A percentile compares a stretch with the other conserved stretches of the same genome.
phyloP scores from a whole-genome alignment of 37 sponge, comb jelly and placozoan genomes.

The Halisarca cf. caerulea region DNA sequence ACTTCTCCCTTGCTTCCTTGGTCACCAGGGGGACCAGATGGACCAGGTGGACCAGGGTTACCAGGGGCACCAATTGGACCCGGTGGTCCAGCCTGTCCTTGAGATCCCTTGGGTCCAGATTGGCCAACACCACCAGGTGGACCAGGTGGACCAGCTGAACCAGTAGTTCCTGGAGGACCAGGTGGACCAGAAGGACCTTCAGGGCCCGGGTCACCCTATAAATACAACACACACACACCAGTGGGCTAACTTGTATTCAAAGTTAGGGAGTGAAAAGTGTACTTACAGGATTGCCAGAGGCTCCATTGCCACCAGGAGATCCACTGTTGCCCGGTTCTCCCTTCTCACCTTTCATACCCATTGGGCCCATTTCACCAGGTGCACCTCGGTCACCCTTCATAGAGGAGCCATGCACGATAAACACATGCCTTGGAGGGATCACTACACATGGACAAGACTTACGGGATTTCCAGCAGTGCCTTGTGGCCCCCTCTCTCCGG shows the following conservation, averaged over 20 bases:
- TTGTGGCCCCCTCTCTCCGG: slow-evolving; percentile 44
- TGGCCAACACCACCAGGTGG: background rate
- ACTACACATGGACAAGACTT: too few relatives aligned
- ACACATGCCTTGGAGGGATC: too few relatives aligned
- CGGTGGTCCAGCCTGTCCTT: background rate
- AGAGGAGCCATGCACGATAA: too few relatives aligned
- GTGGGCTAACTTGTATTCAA: too few relatives aligned
- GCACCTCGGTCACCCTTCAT: background rate
- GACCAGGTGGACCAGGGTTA: slow-evolving; percentile 50
- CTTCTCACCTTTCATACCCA: background rate
- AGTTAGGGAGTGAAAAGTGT: too few relatives aligned
- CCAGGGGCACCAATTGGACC: slow-evolving; percentile 56
- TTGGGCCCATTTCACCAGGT: background rate
- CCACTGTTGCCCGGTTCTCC: background rate
- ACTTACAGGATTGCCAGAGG: background rate
- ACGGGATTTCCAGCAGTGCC: slow-evolving; percentile 4
- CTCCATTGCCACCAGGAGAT: background rate
- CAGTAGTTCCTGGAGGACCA: slow-evolving; percentile 36
- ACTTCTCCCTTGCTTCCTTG: slow-evolving; percentile 52
- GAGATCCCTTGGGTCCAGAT: slow-evolving; percentile 5
- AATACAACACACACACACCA: too few relatives aligned
- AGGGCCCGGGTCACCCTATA: slow-evolving; percentile 13
- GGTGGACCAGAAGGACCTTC: slow-evolving; percentile 47
- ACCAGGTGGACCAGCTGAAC: slow-evolving; percentile 2
- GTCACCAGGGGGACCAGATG: slow-evolving; percentile 59